A percentile compares a stretch with the other conserved stretches of the same genome.
phyloP scores from a whole-genome alignment of 2,113 vertebrate genomes.

The Cyphomyrus plagiostoma region DNA sequence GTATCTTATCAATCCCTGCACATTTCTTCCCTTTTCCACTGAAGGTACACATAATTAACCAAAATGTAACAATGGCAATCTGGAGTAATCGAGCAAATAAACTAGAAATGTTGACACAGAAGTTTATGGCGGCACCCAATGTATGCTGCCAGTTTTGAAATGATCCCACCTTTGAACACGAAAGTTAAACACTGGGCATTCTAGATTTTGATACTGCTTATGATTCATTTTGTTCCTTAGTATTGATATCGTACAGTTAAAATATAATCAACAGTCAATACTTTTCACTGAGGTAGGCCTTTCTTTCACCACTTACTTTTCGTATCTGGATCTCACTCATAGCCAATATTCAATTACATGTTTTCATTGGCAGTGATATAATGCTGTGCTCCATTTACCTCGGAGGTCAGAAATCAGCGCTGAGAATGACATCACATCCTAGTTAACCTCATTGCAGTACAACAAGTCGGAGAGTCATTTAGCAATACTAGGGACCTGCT shows the following conservation, averaged over 20 bases:
- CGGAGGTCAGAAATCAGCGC: background rate
- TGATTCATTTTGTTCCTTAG: background rate
- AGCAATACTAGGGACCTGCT: background rate
- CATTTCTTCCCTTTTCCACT: background rate
- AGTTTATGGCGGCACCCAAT: background rate
- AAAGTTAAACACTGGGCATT: background rate
- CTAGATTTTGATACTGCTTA: background rate
- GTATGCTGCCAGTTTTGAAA: background rate
- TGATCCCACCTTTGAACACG: background rate
- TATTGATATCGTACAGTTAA: background rate
- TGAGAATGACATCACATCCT: background rate
- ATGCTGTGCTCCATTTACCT: background rate
- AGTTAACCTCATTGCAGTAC: background rate
- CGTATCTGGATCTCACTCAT: background rate
- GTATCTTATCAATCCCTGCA: background rate
- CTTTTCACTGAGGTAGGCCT: background rate
- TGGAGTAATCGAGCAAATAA: background rate
- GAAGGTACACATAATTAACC: background rate
- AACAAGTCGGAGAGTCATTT: background rate
- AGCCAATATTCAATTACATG: background rate
- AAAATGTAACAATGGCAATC: background rate
- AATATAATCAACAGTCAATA: background rate
- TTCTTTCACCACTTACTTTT: background rate
- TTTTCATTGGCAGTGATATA: background rate
- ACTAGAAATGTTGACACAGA: background rate